phyloP scores from a whole-genome alignment of 2,113 vertebrate species.

The Leucopsar rothschildi region DNA sequence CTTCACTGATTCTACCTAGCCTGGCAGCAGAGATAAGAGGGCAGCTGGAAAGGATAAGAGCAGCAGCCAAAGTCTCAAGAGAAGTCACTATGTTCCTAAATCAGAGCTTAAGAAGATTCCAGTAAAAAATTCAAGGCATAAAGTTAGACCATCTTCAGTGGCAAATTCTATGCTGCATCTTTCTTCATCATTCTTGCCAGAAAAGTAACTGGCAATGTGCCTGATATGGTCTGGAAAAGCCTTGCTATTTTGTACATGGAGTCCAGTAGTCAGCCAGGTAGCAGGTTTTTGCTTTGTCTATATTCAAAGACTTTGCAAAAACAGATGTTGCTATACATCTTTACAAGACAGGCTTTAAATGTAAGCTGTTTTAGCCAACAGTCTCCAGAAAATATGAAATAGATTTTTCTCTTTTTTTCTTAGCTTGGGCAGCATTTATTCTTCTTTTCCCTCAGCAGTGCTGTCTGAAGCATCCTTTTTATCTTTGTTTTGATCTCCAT shows the following conservation, averaged over 20 bases:
- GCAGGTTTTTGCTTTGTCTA: not conserved
- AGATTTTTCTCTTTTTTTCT: not conserved
- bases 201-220: not conserved
- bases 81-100: not conserved
- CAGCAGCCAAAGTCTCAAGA: not conserved
- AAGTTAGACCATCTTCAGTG: not conserved
- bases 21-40: not conserved
- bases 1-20: not conserved
- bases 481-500: not conserved
- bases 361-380: not conserved
- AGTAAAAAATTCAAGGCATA: not conserved
- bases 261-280: not conserved
- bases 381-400: not conserved
- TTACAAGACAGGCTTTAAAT: constrained; percentile 1
- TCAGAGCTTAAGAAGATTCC: not conserved
- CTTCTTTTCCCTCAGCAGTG: not conserved
- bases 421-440: not conserved
- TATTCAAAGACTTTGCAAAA: not conserved
- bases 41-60: not conserved
- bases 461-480: not conserved
- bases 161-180: not conserved
- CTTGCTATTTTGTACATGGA: not conserved
- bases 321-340: not conserved
- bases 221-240: not conserved
- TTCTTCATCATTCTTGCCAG: not conserved